Evolutionary conservation across 2,113 vertebrate genomes (phyloP).

Genomic region (Abramis brama): DNA sequence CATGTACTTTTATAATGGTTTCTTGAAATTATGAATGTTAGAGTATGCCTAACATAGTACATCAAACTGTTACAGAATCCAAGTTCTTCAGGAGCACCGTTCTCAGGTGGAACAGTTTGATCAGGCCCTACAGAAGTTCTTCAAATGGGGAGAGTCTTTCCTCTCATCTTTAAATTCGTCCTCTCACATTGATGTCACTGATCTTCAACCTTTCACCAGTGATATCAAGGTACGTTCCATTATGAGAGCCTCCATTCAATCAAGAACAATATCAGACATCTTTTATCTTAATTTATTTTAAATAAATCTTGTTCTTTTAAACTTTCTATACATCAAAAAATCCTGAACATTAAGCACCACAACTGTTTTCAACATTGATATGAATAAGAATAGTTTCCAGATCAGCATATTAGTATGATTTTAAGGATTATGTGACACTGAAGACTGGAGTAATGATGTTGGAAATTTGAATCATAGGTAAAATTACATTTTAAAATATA

Average conservation of each 20-base stretch:
- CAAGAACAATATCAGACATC: too few relatives aligned
- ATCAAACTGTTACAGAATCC: constrained; percentile 72
- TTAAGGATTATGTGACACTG: too few relatives aligned
- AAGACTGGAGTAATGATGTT: too few relatives aligned
- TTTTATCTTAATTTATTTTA: too few relatives aligned
- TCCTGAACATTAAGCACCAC: too few relatives aligned
- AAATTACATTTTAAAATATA: too few relatives aligned
- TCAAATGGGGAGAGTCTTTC: constrained; percentile 88
- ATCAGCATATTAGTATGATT: too few relatives aligned
- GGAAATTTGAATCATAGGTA: too few relatives aligned
- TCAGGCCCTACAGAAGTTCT: constrained; percentile 84
- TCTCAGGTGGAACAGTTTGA: constrained; percentile 84
- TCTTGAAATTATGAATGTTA: not conserved
- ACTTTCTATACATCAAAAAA: too few relatives aligned
- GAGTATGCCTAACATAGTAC: not conserved
- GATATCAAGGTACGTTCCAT: constrained; percentile 80
- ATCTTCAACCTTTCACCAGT: constrained; percentile 75
- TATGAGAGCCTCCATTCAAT: not conserved
- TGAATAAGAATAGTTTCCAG: too few relatives aligned
- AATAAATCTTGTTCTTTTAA: too few relatives aligned
- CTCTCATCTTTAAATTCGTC: constrained; percentile 82
- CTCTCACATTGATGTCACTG: constrained; percentile 80
- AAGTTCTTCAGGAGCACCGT: constrained; percentile 81
- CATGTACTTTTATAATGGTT: not conserved
- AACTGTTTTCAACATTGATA: too few relatives aligned